phyloP scores from a whole-genome alignment of 2,797 vertebrate species.

The Tachyglossus aculeatus region DNA sequence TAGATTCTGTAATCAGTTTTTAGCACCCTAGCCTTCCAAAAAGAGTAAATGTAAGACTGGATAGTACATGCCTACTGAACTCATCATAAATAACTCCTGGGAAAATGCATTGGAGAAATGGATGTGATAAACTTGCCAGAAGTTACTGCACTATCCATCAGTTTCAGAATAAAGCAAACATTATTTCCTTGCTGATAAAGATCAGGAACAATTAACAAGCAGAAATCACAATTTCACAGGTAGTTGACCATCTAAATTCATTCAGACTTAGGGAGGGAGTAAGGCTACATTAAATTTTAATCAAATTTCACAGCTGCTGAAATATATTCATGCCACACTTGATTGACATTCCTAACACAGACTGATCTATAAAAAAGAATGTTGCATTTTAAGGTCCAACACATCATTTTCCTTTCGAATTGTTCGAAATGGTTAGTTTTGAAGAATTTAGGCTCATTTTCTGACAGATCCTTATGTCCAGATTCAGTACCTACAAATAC shows the following conservation, averaged over 20 bases:
- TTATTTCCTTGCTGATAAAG: conserved; percentile 45
- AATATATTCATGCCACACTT: conserved; percentile 59
- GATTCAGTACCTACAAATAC: not conserved
- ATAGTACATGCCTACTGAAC: no score
- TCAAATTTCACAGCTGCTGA: conserved; percentile 69
- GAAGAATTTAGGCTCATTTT: conserved; percentile 12
- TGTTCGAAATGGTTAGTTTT: conserved; percentile 35
- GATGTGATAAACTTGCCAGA: conserved; percentile 13
- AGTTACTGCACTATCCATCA: conserved; percentile 23
- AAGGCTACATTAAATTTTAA: conserved; percentile 68
- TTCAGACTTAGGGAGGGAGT: conserved; percentile 49
- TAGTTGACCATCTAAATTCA: conserved; percentile 54
- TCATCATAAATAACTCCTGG: conserved; percentile 9
- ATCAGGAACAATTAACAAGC: conserved; percentile 68
- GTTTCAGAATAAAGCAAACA: conserved; percentile 51
- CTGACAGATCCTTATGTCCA: conserved; percentile 38
- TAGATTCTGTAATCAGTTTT: not conserved
- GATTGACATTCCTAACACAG: conserved; percentile 64
- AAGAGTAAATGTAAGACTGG: not conserved
- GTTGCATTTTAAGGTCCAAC: conserved; percentile 61
- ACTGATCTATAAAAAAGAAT: conserved; percentile 54
- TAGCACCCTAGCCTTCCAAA: not conserved
- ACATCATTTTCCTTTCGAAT: conserved; percentile 49
- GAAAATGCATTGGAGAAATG: not conserved
- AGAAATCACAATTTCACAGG: conserved; percentile 68